phyloP scores from a whole-genome alignment of 2,113 vertebrate genomes.

The Xerus inauris region DNA sequence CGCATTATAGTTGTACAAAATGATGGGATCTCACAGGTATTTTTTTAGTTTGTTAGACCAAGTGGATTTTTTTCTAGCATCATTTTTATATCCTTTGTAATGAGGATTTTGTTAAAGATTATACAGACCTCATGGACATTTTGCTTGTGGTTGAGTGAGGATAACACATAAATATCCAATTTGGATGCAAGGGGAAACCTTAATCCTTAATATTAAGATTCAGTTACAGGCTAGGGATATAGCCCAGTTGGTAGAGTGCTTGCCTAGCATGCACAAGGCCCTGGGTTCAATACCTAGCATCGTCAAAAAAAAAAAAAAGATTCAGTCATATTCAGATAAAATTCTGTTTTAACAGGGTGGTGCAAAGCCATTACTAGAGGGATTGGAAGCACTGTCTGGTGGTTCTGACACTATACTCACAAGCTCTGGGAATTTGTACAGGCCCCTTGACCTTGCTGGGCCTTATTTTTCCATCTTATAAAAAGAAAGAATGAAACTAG shows the following conservation, averaged over 20 bases:
- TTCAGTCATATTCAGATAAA: not conserved
- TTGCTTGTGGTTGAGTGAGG: not conserved
- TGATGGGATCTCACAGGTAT: not conserved
- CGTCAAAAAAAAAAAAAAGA: too few relatives aligned
- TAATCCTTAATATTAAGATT: not conserved
- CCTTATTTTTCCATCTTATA: not conserved
- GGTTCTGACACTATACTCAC: not conserved
- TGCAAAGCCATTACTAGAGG: not conserved
- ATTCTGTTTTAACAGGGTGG: not conserved
- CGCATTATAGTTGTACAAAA: too few relatives aligned
- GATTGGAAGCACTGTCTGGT: not conserved
- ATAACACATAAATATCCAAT: not conserved
- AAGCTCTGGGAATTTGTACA: not conserved
- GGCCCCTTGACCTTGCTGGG: not conserved
- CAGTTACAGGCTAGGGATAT: not conserved
- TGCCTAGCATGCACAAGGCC: not conserved
- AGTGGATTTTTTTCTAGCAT: not conserved
- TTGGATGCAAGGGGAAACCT: not conserved
- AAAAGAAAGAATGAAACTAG: slow-evolving; percentile 36
- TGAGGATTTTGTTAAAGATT: not conserved
- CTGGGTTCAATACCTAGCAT: not conserved
- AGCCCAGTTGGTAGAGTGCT: too few relatives aligned
- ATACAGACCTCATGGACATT: not conserved
- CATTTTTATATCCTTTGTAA: slow-evolving; percentile 10
- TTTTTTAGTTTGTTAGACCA: slow-evolving; percentile 41